These are phyloP conservation scores for Altica lythri DNA, from an alignment of 2,888 invertebrate genomes.

Conservation along the genomic window DNA sequence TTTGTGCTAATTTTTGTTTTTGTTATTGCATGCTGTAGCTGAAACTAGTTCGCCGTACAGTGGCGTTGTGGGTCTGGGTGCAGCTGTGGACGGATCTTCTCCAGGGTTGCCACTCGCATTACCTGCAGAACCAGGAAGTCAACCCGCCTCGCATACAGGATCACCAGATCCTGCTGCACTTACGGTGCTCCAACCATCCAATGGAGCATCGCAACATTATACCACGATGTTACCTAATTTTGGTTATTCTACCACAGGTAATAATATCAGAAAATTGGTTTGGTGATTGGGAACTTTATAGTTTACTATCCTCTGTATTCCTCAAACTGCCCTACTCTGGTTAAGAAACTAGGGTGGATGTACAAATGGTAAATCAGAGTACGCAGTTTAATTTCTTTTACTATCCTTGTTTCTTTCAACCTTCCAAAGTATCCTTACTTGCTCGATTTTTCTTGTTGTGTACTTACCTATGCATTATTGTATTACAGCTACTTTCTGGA, in stretches of 20 bases:
- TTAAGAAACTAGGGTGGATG: too few species aligned
- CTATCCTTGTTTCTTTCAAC: too few species aligned
- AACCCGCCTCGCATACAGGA: constrained; percentile 59
- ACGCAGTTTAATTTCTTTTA: too few species aligned
- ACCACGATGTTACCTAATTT: constrained; percentile 72
- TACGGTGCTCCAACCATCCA: constrained; percentile 66
- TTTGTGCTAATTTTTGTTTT: constrained; percentile 47
- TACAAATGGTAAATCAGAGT: too few species aligned
- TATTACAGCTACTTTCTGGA: too few species aligned
- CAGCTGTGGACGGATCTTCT: constrained; percentile 57
- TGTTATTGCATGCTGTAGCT: constrained; percentile 51
- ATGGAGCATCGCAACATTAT: constrained; percentile 62
- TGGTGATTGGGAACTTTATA: too few species aligned
- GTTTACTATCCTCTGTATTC: too few species aligned
- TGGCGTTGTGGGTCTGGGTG: constrained; percentile 55
- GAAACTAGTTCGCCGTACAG: constrained; percentile 59
- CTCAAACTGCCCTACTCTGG: too few species aligned
- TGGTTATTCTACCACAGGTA: constrained; percentile 70
- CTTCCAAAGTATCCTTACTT: too few species aligned
- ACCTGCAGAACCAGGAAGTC: constrained; percentile 54
- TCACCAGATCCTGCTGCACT: constrained; percentile 58
- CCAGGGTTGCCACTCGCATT: constrained; percentile 60
- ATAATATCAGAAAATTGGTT: too few species aligned
- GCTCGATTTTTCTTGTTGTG: too few species aligned
- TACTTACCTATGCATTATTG: too few species aligned